These are phyloP conservation scores for Cosmorhoe ocellata DNA, from an alignment of 2,888 invertebrate species.

Conservation along the genomic window DNA sequence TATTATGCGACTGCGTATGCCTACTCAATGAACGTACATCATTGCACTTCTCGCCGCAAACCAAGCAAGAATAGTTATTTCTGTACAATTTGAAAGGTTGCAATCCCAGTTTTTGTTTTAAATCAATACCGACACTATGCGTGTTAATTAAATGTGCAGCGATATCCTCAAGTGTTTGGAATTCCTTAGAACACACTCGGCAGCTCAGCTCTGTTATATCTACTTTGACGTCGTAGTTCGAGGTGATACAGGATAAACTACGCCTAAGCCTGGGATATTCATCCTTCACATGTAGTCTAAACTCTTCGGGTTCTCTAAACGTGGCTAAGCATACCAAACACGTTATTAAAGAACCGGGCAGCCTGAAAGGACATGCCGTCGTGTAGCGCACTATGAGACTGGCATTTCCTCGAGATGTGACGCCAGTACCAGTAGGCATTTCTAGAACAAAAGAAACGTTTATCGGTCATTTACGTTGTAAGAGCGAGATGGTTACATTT, in stretches of 20 bases:
- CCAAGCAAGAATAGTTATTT: conserved; percentile 24
- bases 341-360: conserved; percentile 39
- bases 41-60: conserved; percentile 27
- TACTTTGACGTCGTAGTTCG: conserved; percentile 29
- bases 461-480: conserved; percentile 27
- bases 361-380: conserved; percentile 52
- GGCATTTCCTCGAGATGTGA: conserved; percentile 46
- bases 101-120: conserved; percentile 40
- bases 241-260: conserved; percentile 8
- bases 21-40: conserved; percentile 29
- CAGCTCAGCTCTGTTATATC: conserved; percentile 41
- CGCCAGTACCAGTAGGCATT: conserved; percentile 36
- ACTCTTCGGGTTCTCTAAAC: conserved; percentile 40
- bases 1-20: conserved; percentile 29
- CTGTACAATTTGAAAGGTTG: conserved; percentile 31
- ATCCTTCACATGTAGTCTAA: conserved; percentile 46
- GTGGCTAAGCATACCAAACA: conserved; percentile 48
- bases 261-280: conserved; percentile 37
- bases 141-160: conserved; percentile 41
- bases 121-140: conserved; percentile 32
- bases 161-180: conserved; percentile 37
- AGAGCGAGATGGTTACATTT: conserved; percentile 1
- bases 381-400: conserved; percentile 44
- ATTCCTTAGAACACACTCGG: conserved; percentile 37
- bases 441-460: conserved; percentile 55